Base-by-base conservation (phyloP, 2,797 vertebrate species). In the Bryconaethiops microstoma region DNA sequence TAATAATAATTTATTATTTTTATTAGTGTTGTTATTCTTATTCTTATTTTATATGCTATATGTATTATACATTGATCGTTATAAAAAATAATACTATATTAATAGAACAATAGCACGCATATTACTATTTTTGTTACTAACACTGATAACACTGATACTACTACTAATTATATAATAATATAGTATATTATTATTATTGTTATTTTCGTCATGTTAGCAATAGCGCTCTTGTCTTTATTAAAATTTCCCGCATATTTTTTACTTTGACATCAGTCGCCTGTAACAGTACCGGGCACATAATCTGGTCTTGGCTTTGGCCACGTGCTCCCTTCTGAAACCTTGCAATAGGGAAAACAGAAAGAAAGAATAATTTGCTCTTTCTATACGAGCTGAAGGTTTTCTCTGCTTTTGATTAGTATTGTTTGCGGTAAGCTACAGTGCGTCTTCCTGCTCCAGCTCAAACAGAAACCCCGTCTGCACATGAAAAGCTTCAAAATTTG, bases 401-500 rank as follows among this genome's bases (percentile, higher is more conserved):
- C 59, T 74, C 57, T 75, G 40, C 25, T 68, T 48, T 78, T 72
- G 77, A 84, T 74, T 85, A 72, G 35, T 83, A 75, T 59, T 60
- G 78, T 77, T 84, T 77, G 81, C 83, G 63, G 80, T 35, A 78
- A 76, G 87, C 76, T 79, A 77, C 62, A 55, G 78, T 73, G n/a
- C 67, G 75, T 79, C 83, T 88, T 87, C 85, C 89, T 86, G 82
- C 64, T 84, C 59, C 72, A 81, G 82, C 78, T 86, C 74, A 70
- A 65, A 84, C 52, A 72, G 72, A 76, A 76, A 77, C 78, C 60
- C 74, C 81, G 72, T 82, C 63, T 81, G 48, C 88, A 88, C 85
- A 89, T 77, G 86, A 83, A 80, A 82, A 80, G 60, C 76, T 81
- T 88, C 76, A 85, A 72, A 82, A 87, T 88, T 52, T 86, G 70